phyloP scores from a whole-genome alignment of 2,113 vertebrate species.

The Percina caprodes region DNA sequence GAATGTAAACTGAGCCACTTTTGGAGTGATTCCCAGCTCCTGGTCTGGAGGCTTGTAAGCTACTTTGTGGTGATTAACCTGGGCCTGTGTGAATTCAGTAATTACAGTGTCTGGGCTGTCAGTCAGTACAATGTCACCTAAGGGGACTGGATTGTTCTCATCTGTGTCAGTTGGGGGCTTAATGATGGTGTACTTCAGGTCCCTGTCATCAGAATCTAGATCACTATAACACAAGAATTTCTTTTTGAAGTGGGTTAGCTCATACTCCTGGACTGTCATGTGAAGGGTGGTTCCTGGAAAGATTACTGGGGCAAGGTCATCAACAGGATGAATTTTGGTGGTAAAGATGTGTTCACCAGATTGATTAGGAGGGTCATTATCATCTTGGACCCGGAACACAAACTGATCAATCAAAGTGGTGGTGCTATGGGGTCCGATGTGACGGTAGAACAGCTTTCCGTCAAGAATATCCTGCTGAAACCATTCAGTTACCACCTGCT shows the following conservation, averaged over 20 bases:
- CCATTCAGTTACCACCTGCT: constrained; percentile 87
- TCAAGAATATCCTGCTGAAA: constrained; percentile 87
- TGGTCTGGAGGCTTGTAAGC: constrained; percentile 91
- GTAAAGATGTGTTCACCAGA: constrained; percentile 90
- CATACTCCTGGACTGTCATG: constrained; percentile 93
- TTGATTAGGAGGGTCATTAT: constrained; percentile 86
- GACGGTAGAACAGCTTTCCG: constrained; percentile 87
- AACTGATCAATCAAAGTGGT: constrained; percentile 75
- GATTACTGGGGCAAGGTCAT: constrained; percentile 90
- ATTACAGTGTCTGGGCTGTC: constrained; percentile 88
- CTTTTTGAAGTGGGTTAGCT: constrained; percentile 90
- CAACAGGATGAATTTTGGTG: constrained; percentile 90
- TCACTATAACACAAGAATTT: constrained; percentile 92
- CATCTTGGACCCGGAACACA: constrained; percentile 86
- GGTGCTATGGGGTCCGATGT: constrained; percentile 80
- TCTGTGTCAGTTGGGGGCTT: constrained; percentile 91
- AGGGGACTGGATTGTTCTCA: constrained; percentile 86
- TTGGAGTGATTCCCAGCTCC: constrained; percentile 93
- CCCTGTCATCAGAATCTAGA: constrained; percentile 93
- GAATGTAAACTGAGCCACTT: constrained; percentile 93
- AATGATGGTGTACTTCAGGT: constrained; percentile 90
- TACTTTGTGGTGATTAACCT: constrained; percentile 97
- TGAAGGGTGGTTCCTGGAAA: constrained; percentile 88
- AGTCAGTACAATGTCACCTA: constrained; percentile 90
- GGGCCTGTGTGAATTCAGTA: constrained; percentile 94